Evolutionary conservation across 2,113 vertebrate species (phyloP).

Genomic region (Neopipo cinnamomea): DNA sequence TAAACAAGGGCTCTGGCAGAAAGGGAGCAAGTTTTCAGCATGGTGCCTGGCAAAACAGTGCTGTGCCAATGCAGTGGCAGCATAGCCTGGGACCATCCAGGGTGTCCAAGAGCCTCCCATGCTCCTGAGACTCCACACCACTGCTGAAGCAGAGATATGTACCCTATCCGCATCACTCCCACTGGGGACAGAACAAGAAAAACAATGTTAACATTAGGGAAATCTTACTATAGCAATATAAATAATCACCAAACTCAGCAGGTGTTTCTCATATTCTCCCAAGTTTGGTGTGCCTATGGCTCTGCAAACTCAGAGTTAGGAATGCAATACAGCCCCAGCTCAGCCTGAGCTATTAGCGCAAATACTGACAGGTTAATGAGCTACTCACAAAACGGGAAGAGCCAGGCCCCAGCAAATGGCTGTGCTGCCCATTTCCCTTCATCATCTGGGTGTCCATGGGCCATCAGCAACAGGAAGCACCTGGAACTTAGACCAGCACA

Average conservation of each 20-base stretch:
- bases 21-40: background rate
- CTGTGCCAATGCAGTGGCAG: background rate
- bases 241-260: background rate
- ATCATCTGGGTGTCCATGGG: background rate
- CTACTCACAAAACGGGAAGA: background rate
- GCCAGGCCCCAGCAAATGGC: background rate
- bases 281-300: fast-evolving
- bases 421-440: background rate
- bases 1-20: background rate
- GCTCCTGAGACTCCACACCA: background rate
- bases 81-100: background rate
- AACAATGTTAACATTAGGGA: background rate
- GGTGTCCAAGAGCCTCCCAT: background rate
- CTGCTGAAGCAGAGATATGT: background rate
- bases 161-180: background rate
- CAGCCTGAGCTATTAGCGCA: background rate
- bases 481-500: background rate
- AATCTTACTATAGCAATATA: background rate
- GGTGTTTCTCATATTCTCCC: fast-evolving
- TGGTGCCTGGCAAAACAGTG: background rate
- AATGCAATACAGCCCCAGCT: background rate
- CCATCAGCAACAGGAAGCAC: conserved; percentile 1
- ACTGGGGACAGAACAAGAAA: background rate
- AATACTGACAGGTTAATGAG: background rate
- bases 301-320: background rate